phyloP scores from a whole-genome alignment of 1,140 invertebrate species.

The Drosophila sproati region DNA sequence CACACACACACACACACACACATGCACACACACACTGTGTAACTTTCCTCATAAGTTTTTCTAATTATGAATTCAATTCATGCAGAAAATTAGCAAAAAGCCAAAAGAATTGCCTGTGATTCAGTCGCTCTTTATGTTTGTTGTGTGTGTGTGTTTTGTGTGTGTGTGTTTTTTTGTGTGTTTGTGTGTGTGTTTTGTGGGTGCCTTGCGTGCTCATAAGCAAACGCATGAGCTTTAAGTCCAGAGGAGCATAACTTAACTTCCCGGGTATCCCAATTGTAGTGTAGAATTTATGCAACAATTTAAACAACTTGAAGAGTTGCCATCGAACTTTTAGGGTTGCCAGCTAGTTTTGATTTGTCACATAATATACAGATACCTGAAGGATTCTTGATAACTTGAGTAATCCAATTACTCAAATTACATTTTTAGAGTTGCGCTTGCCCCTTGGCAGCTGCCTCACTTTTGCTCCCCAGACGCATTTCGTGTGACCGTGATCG shows the following conservation, averaged over 20 bases:
- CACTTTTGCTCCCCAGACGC: too few relatives aligned
- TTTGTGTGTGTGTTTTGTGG: constrained; percentile 5
- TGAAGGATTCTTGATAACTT: too few relatives aligned
- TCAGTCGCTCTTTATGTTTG: constrained; percentile 32
- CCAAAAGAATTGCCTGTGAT: constrained; percentile 45
- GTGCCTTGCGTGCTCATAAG: not conserved
- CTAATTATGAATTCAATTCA: constrained; percentile 78
- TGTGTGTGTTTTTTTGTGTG: constrained; percentile 4
- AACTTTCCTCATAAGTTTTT: constrained; percentile 42
- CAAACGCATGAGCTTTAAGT: constrained; percentile 8
- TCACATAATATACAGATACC: too few relatives aligned
- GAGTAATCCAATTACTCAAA: too few relatives aligned
- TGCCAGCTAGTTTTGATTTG: too few relatives aligned
- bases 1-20: constrained; percentile 6
- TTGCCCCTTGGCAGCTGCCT: too few relatives aligned
- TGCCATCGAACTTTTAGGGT: too few relatives aligned
- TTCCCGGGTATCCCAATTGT: too few relatives aligned
- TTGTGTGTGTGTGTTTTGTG: not conserved
- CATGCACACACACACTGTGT: not conserved
- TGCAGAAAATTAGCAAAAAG: constrained; percentile 74
- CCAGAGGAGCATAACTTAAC: not conserved
- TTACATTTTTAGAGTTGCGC: too few relatives aligned
- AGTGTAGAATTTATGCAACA: too few relatives aligned
- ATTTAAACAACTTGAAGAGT: too few relatives aligned
- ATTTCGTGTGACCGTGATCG: too few relatives aligned